A percentile compares a stretch with the other conserved stretches of the same genome.
Conservation (phyloP, 1,140 invertebrate species). For the Drosophila mojavensis region DNA sequence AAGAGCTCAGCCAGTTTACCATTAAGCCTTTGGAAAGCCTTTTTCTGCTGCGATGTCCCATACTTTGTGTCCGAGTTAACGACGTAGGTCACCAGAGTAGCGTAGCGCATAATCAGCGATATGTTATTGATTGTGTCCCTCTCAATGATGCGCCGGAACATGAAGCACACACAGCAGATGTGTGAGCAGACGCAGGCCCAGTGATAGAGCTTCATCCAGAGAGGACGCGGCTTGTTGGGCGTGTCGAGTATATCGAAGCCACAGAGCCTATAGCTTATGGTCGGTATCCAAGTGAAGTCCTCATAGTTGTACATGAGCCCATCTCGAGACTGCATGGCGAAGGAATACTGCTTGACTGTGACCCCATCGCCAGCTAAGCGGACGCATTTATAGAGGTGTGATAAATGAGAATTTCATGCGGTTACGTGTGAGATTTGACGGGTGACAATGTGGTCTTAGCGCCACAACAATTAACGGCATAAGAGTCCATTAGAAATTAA, state of each 20-base stretch:
- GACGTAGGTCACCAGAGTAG: slow-evolving; percentile 48
- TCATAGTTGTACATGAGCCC: slow-evolving; percentile 33
- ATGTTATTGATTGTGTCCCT: slow-evolving; percentile 23
- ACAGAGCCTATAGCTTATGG: slow-evolving; percentile 16
- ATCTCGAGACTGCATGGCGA: slow-evolving; percentile 31
- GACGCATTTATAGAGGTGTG: slow-evolving; percentile 33
- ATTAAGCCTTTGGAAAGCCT: slow-evolving; percentile 28
- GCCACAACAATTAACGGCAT: background rate
- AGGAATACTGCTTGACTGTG: slow-evolving; percentile 7
- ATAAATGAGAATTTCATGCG: slow-evolving; percentile 34
- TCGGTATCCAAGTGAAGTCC: slow-evolving; percentile 43
- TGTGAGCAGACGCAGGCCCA: slow-evolving; percentile 33
- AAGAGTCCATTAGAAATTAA: background rate
- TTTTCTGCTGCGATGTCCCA: slow-evolving; percentile 33
- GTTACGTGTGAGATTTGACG: slow-evolving; percentile 21
- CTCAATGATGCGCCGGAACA: slow-evolving; percentile 40
- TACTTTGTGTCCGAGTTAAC: slow-evolving; percentile 58
- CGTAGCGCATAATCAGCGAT: slow-evolving; percentile 48
- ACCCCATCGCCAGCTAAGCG: background rate
- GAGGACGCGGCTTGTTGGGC: background rate
- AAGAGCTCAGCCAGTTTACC: slow-evolving; percentile 36
- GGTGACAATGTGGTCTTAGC: slow-evolving; percentile 2
- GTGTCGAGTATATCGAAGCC: slow-evolving; percentile 38
- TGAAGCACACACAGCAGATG: slow-evolving; percentile 13
- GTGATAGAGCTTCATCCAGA: slow-evolving; percentile 31